Conservation (phyloP, 2,113 vertebrate species). For the Quiscalus mexicanus region DNA sequence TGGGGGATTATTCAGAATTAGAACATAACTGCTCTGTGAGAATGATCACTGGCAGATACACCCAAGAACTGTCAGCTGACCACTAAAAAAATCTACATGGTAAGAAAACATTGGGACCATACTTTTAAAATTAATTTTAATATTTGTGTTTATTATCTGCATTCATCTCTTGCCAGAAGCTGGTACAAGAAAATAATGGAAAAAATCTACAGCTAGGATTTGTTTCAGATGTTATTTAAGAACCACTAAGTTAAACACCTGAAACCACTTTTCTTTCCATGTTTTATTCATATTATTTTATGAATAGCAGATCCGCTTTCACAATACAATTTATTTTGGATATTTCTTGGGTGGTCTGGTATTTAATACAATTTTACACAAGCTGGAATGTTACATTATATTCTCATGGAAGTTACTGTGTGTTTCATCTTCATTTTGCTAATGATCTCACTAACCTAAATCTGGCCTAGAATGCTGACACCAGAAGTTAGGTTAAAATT, state of each 20-base stretch:
- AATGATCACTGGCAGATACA: not conserved
- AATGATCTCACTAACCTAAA: not conserved
- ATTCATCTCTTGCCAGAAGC: not conserved
- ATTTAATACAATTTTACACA: not conserved
- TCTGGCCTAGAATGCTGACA: not conserved
- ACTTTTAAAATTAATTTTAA: not conserved
- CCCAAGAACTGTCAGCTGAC: not conserved
- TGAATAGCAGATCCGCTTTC: not conserved
- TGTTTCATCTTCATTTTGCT: not conserved
- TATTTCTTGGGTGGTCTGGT: not conserved
- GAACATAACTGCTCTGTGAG: not conserved
- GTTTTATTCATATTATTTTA: not conserved
- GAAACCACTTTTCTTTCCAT: not conserved
- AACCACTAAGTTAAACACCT: not conserved
- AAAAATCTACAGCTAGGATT: not conserved
- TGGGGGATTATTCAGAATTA: not conserved
- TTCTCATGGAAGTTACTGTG: not conserved
- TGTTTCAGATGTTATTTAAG: slow-evolving; percentile 1
- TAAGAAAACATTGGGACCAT: not conserved
- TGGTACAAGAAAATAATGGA: not conserved
- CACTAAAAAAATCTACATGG: not conserved
- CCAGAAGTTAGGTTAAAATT: not conserved
- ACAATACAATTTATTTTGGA: not conserved
- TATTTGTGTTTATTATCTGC: not conserved
- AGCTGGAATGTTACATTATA: not conserved